These are phyloP conservation scores for Aplocera efformata DNA, from an alignment of 2,888 invertebrate genomes.

Conservation along the genomic window DNA sequence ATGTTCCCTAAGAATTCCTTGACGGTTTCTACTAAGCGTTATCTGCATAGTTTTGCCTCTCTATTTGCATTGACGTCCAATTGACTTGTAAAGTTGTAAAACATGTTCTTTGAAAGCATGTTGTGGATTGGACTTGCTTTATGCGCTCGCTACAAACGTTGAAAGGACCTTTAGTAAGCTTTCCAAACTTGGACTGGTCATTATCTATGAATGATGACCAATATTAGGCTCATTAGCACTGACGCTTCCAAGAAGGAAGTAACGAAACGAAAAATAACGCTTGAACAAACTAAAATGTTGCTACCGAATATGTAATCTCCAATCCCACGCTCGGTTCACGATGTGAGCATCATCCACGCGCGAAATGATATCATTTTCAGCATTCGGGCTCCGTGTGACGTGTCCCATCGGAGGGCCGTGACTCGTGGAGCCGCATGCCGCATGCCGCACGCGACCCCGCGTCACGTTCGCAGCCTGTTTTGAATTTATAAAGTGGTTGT, in stretches of 20 bases:
- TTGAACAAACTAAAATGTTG: not conserved
- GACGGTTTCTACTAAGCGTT: slow-evolving; percentile 3
- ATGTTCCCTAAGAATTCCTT: not conserved
- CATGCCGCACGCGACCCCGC: slow-evolving; percentile 14
- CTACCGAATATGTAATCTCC: slow-evolving; percentile 3
- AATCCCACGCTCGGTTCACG: slow-evolving; percentile 4
- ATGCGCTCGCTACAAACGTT: not conserved
- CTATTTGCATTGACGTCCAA: slow-evolving; percentile 7
- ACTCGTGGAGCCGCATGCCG: slow-evolving; percentile 6
- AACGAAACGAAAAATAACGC: too few relatives aligned
- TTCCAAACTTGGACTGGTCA: not conserved
- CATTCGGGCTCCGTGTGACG: slow-evolving; percentile 25
- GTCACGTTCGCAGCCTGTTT: slow-evolving; percentile 68
- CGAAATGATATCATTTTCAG: slow-evolving; percentile 20
- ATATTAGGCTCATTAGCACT: too few relatives aligned
- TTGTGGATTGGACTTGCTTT: not conserved
- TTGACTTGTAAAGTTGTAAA: slow-evolving; percentile 10
- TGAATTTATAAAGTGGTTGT: slow-evolving; percentile 62
- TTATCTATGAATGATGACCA: not conserved
- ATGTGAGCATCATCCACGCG: slow-evolving; percentile 8
- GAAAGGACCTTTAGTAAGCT: not conserved
- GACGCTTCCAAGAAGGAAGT: too few relatives aligned
- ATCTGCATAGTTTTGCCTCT: slow-evolving; percentile 3
- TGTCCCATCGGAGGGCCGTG: slow-evolving; percentile 39
- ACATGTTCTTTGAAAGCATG: slow-evolving; percentile 5